phyloP scores from a whole-genome alignment of 2,888 invertebrate genomes.

The Diplazon laetatorius region DNA sequence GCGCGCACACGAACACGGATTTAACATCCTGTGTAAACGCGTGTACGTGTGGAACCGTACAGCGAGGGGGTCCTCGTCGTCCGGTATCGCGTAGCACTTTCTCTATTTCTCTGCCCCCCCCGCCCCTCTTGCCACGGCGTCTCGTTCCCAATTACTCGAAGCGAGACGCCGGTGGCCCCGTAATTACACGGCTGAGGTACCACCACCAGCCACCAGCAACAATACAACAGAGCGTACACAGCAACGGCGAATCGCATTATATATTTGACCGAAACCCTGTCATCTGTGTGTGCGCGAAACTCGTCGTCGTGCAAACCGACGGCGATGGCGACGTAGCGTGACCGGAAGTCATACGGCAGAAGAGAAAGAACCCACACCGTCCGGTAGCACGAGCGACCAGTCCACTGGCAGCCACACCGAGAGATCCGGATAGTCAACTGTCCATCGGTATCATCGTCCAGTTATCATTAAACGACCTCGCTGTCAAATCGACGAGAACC shows the following conservation, averaged over 20 bases:
- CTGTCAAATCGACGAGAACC: constrained; percentile 21
- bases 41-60: constrained; percentile 26
- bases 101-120: constrained; percentile 53
- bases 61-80: constrained; percentile 35
- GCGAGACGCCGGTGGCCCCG: constrained; percentile 70
- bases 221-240: neutral
- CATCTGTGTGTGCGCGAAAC: constrained; percentile 65
- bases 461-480: constrained; percentile 35
- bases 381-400: constrained; percentile 8
- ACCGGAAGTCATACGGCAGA: constrained; percentile 49
- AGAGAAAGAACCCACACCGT: constrained; percentile 21
- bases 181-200: constrained; percentile 77
- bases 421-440: constrained; percentile 34
- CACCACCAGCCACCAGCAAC: constrained; percentile 53
- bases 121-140: no score
- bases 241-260: constrained; percentile 54
- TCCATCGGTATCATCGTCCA: constrained; percentile 33
- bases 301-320: constrained; percentile 15
- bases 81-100: constrained; percentile 58
- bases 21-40: constrained; percentile 7
- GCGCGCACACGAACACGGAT: neutral
- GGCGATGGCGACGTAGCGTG: constrained; percentile 46
- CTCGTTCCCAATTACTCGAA: constrained; percentile 70
- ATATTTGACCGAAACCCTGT: constrained; percentile 69
- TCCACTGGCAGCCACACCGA: neutral